Conservation (phyloP, 1,140 invertebrate species). For the Saccostrea echinata region DNA sequence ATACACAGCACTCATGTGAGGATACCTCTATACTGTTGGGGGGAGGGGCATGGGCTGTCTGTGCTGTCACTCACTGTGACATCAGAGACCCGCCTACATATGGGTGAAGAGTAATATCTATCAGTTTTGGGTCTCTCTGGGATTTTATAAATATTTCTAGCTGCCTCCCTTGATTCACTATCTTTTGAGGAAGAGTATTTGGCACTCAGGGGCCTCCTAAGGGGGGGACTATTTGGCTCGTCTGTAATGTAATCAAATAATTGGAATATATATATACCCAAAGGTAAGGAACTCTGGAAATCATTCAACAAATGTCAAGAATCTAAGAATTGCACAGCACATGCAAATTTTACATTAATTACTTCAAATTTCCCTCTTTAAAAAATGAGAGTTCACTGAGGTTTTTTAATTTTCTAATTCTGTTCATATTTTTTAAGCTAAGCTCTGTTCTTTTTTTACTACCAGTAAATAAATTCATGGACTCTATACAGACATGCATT, state of each 20-base stretch:
- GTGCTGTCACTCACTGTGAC: constrained; percentile 21
- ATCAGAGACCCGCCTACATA: constrained; percentile 29
- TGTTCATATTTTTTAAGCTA: too few relatives aligned
- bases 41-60: constrained; percentile 17
- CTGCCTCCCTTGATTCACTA: neutral
- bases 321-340: neutral
- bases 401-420: too few relatives aligned
- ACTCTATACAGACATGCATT: too few relatives aligned
- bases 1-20: constrained; percentile 3
- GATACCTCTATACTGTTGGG: constrained; percentile 15
- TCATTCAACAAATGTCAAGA: neutral
- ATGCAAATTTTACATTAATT: neutral
- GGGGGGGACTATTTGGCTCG: neutral
- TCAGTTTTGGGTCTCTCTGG: constrained; percentile 17
- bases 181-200: neutral
- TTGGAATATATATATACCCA: neutral
- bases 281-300: neutral
- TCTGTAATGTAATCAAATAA: neutral
- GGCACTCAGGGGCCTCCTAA: neutral
- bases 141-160: constrained; percentile 24
- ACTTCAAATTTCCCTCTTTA: too few relatives aligned
- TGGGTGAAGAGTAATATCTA: constrained; percentile 21
- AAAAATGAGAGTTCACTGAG: too few relatives aligned
- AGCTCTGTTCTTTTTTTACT: too few relatives aligned
- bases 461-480: too few relatives aligned